A percentile compares a stretch with the other conserved stretches of the same genome.
Conservation (phyloP, 2,797 vertebrate genomes). For the Eulemur rubriventer region DNA sequence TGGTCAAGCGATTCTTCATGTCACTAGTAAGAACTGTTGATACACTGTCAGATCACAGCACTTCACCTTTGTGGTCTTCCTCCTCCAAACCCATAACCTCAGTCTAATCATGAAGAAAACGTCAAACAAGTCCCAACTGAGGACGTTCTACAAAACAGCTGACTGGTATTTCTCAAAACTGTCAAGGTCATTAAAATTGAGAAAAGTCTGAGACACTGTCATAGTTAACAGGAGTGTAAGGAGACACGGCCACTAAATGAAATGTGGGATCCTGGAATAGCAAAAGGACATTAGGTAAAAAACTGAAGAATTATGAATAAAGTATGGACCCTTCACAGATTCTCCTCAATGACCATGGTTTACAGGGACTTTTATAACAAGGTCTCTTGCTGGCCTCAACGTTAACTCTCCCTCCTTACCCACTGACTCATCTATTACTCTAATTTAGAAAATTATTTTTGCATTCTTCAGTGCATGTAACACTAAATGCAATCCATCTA, state of each 20-base stretch:
- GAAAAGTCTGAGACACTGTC: background rate
- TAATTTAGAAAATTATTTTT: background rate
- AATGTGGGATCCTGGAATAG: background rate
- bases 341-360: background rate
- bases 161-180: background rate
- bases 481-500: background rate
- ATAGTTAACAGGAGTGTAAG: background rate
- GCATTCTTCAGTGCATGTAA: background rate
- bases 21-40: background rate
- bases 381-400: background rate
- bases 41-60: background rate
- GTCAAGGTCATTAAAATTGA: background rate
- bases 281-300: background rate
- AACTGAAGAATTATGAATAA: background rate
- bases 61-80: background rate
- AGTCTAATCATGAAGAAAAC: background rate
- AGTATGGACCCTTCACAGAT: background rate
- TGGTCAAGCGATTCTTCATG: background rate
- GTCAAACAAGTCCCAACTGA: background rate
- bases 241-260: background rate
- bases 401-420: background rate
- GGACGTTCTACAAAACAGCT: background rate
- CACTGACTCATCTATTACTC: background rate
- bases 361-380: background rate
- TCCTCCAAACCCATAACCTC: background rate